These are phyloP conservation scores for Rattus rattus DNA, from an alignment of 2,113 vertebrate species.

Conservation along the genomic window DNA sequence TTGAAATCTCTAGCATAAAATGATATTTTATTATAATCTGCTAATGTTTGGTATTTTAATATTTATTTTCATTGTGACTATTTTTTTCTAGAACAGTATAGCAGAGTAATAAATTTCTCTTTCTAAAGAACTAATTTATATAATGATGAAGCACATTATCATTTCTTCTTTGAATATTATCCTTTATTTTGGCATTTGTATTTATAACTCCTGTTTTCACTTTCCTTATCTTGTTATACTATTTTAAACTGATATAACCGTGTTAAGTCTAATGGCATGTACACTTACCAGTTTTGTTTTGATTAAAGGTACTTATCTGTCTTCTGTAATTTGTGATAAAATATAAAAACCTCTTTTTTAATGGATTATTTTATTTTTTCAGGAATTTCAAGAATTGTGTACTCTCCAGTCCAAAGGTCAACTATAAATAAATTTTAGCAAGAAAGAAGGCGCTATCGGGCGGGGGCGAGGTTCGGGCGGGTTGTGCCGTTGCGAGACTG, in stretches of 20 bases:
- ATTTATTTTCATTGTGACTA: not conserved
- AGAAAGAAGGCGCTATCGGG: too few species aligned
- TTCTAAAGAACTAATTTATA: not conserved
- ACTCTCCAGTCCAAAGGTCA: not conserved
- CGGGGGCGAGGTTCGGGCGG: too few species aligned
- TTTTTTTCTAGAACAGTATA: not conserved
- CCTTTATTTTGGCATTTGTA: not conserved
- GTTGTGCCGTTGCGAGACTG: too few species aligned
- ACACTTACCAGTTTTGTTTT: conserved; percentile 22
- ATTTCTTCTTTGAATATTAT: not conserved
- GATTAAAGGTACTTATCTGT: not conserved
- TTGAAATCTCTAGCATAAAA: not conserved
- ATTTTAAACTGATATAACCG: not conserved
- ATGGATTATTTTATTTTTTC: not conserved
- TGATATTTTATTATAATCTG: not conserved
- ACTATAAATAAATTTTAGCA: not conserved
- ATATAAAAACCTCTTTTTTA: not conserved
- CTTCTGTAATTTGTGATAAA: not conserved
- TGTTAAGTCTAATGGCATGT: not conserved
- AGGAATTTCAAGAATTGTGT: not conserved
- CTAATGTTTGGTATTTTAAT: not conserved
- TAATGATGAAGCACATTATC: not conserved
- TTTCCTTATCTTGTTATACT: not conserved
- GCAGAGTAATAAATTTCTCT: not conserved
- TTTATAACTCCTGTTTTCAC: not conserved